Evolutionary conservation across 2,797 vertebrate genomes (phyloP).

Genomic region (Iguana delicatissima): DNA sequence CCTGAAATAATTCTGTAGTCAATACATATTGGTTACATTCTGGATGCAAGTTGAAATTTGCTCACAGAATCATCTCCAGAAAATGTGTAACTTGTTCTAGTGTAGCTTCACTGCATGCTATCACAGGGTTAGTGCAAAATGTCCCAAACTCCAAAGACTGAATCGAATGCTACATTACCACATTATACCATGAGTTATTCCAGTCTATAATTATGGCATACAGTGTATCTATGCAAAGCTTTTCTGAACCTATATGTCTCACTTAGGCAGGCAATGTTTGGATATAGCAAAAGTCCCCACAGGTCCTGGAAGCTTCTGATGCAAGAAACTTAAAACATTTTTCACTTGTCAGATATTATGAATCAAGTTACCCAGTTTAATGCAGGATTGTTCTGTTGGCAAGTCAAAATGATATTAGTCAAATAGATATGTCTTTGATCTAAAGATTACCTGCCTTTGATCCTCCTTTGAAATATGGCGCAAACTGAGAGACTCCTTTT

Average conservation of each 20-base stretch:
- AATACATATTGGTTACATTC: background rate
- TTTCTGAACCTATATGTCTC: background rate
- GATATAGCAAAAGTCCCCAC: background rate
- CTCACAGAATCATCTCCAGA: background rate
- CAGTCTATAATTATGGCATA: background rate
- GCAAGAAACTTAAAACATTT: background rate
- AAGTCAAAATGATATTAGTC: conserved; percentile 51
- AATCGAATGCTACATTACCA: background rate
- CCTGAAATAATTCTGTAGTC: background rate
- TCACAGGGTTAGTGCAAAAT: background rate
- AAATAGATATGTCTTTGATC: conserved; percentile 22
- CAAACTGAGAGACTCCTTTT: conserved; percentile 68
- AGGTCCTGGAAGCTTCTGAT: background rate
- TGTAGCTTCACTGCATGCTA: background rate
- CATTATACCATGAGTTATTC: background rate
- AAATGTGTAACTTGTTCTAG: background rate
- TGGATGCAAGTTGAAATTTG: background rate
- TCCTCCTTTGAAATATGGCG: conserved; percentile 80
- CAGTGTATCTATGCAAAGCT: background rate
- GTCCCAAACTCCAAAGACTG: background rate
- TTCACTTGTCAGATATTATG: background rate
- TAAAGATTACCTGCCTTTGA: conserved; percentile 81
- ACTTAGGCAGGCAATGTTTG: background rate
- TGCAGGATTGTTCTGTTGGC: background rate
- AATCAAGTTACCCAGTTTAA: background rate